These are phyloP conservation scores for Chlorodrepanis virens DNA, from an alignment of 2,113 vertebrate genomes.

Conservation along the genomic window DNA sequence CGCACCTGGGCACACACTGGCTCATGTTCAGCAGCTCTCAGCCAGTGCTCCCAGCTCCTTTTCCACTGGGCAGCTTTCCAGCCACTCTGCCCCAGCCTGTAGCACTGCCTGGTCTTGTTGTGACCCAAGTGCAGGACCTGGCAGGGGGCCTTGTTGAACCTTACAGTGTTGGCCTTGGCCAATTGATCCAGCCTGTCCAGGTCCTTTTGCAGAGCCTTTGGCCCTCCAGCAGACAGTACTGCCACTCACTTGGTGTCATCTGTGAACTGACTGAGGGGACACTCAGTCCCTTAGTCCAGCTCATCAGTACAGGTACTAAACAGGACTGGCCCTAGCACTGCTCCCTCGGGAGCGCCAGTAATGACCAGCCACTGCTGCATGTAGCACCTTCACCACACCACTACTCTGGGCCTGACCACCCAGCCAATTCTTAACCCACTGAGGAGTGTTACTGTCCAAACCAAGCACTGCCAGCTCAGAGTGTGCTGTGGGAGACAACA, in stretches of 20 bases:
- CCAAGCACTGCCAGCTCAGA: accelerated
- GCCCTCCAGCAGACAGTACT: not conserved
- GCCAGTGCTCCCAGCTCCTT: not conserved
- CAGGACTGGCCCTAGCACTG: not conserved
- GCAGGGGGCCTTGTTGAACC: not conserved
- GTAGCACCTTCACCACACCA: not conserved
- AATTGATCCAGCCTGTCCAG: not conserved
- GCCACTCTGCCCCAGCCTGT: not conserved
- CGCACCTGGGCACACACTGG: not conserved
- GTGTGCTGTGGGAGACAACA: not conserved
- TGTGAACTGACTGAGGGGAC: not conserved
- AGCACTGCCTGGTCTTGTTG: not conserved
- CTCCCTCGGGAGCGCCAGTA: accelerated
- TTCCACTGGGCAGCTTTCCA: not conserved
- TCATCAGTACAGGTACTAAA: not conserved
- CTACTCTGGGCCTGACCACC: too few relatives aligned
- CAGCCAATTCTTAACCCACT: not conserved
- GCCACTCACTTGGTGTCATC: not conserved
- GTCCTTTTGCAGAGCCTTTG: not conserved
- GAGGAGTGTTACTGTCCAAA: not conserved
- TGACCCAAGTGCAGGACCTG: not conserved
- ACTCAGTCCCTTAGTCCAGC: not conserved
- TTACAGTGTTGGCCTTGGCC: accelerated
- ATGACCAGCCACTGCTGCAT: not conserved
- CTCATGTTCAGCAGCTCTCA: not conserved